Conservation (phyloP, 2,797 vertebrate species). For the Alauda arvensis region DNA sequence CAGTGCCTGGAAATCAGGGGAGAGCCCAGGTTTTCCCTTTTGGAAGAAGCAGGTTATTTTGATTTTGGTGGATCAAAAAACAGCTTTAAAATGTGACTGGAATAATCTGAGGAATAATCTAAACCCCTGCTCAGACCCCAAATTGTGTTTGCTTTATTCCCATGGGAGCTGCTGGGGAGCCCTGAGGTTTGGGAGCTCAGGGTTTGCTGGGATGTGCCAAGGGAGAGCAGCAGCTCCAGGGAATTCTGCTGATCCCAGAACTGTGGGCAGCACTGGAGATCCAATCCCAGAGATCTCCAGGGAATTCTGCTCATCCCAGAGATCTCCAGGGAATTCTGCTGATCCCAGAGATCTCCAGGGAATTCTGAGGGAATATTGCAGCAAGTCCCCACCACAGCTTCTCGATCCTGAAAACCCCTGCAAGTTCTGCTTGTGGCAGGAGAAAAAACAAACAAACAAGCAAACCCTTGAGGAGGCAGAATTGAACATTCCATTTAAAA, state of each 20-base stretch:
- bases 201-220: background rate
- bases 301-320: background rate
- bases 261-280: no score
- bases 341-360: background rate
- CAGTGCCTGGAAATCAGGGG: background rate
- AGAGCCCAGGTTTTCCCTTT: background rate
- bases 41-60: background rate
- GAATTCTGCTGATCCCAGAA: background rate
- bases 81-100: background rate
- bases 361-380: rapidly evolving
- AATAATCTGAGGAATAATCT: background rate
- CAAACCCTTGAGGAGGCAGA: background rate
- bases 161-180: background rate
- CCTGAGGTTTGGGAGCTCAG: background rate
- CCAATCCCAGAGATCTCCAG: no score
- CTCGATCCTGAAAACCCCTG: background rate
- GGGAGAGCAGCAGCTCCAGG: background rate
- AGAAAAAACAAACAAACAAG: background rate
- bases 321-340: no score
- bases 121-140: background rate
- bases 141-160: rapidly evolving
- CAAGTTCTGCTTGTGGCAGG: background rate
- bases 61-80: background rate
- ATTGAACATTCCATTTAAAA: constrained; percentile 20
- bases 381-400: background rate